Conservation (phyloP, 2,888 invertebrate species). For the Megalurothrips usitatus region DNA sequence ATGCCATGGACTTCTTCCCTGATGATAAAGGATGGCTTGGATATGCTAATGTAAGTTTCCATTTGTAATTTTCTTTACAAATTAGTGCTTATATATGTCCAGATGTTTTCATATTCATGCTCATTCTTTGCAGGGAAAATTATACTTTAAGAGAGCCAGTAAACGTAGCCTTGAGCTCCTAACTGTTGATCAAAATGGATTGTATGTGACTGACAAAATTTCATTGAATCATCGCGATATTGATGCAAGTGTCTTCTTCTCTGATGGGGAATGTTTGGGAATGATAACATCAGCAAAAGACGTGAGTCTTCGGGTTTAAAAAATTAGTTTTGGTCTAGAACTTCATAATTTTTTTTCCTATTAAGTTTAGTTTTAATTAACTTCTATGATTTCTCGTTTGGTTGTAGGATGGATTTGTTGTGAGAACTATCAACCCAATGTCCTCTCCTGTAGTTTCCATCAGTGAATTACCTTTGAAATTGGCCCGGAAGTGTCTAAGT, state of each 20-base stretch:
- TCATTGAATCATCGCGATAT: conserved; percentile 47
- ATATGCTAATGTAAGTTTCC: conserved; percentile 67
- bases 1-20: conserved; percentile 76
- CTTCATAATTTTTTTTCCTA: too few relatives aligned
- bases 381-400: conserved; percentile 25
- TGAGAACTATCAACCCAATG: conserved; percentile 64
- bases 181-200: conserved; percentile 53
- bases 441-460: conserved; percentile 53
- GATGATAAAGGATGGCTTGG: conserved; percentile 82
- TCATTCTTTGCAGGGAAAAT: conserved; percentile 59
- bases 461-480: conserved; percentile 66
- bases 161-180: conserved; percentile 52
- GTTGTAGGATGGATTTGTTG: conserved; percentile 70
- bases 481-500: conserved; percentile 74
- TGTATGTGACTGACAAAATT: conserved; percentile 51
- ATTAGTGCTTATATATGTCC: conserved; percentile 29
- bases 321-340: too few relatives aligned
- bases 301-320: conserved; percentile 50
- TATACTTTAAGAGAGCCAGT: conserved; percentile 67
- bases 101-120: conserved; percentile 33
- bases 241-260: conserved; percentile 59
- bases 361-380: conserved; percentile 30
- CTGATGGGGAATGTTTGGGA: conserved; percentile 74
- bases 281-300: conserved; percentile 75
- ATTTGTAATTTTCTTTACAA: conserved; percentile 28